Conservation (phyloP, 2,113 vertebrate genomes). For the Rhizomys pruinosus region DNA sequence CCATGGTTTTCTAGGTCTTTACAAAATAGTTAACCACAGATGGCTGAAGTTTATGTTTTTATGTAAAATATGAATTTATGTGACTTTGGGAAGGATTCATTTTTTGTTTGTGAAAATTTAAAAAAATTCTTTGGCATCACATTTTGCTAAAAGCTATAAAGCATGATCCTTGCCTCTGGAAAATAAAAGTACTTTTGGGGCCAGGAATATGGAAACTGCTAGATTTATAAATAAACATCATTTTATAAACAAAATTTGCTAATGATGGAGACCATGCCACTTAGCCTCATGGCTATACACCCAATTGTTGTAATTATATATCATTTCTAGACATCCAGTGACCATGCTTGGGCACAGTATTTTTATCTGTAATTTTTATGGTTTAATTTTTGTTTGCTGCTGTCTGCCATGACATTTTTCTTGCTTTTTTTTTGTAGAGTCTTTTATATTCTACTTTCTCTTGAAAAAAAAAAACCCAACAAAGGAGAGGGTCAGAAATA, state of each 20-base stretch:
- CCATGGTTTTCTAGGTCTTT: slow-evolving; percentile 47
- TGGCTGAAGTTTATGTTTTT: slow-evolving; percentile 33
- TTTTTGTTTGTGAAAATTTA: not conserved
- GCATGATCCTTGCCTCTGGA: slow-evolving; percentile 55
- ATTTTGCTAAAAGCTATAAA: slow-evolving; percentile 61
- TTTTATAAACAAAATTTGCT: slow-evolving; percentile 80
- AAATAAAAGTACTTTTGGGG: slow-evolving; percentile 69
- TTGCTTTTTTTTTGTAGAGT: slow-evolving; percentile 50
- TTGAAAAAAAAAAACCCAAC: not conserved
- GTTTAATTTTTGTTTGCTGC: slow-evolving; percentile 70
- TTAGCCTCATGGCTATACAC: slow-evolving; percentile 13
- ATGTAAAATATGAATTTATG: slow-evolving; percentile 40
- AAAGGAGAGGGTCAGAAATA: slow-evolving; percentile 58
- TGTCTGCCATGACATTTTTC: slow-evolving; percentile 72
- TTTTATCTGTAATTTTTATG: slow-evolving; percentile 77
- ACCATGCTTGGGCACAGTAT: slow-evolving; percentile 77
- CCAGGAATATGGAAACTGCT: slow-evolving; percentile 60
- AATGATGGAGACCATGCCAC: slow-evolving; percentile 68
- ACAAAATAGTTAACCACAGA: not conserved
- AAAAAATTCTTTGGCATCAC: not conserved
- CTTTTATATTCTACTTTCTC: slow-evolving; percentile 57
- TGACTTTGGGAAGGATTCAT: slow-evolving; percentile 3
- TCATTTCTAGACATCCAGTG: slow-evolving; percentile 80
- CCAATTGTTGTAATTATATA: slow-evolving; percentile 56
- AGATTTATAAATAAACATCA: slow-evolving; percentile 73